These are phyloP conservation scores for Furcula furcula DNA, from an alignment of 2,888 invertebrate genomes.

Conservation along the genomic window DNA sequence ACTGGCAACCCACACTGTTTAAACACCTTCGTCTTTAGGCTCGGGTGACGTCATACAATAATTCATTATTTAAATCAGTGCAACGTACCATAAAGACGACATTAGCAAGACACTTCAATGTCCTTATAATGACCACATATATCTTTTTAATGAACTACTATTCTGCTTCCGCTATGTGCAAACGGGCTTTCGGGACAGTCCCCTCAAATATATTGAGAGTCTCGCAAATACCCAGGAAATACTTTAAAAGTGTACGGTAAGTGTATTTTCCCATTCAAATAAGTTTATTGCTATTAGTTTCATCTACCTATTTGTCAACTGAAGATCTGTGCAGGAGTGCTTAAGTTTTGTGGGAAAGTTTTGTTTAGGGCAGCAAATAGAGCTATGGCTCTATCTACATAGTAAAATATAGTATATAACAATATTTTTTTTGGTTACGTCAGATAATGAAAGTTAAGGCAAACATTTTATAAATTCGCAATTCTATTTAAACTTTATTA, in stretches of 20 bases:
- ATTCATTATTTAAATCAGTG: too few relatives aligned
- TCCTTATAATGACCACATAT: slow-evolving; percentile 70
- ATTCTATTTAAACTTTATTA: too few relatives aligned
- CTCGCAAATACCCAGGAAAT: slow-evolving; percentile 48
- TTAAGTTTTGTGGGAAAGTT: too few relatives aligned
- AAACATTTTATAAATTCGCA: too few relatives aligned
- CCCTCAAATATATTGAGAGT: slow-evolving; percentile 54
- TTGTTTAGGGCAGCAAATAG: too few relatives aligned
- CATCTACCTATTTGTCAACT: not conserved
- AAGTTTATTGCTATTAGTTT: slow-evolving; percentile 14
- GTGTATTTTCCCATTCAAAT: slow-evolving; percentile 55
- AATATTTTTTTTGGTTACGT: too few relatives aligned
- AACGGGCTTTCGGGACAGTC: slow-evolving; percentile 51
- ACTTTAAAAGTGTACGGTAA: slow-evolving; percentile 46
- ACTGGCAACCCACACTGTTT: too few relatives aligned
- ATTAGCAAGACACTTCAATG: slow-evolving; percentile 59
- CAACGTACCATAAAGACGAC: slow-evolving; percentile 36
- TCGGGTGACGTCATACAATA: too few relatives aligned
- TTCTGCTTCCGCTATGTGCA: slow-evolving; percentile 58
- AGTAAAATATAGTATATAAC: too few relatives aligned
- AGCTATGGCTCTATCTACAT: too few relatives aligned
- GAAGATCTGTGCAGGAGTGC: not conserved
- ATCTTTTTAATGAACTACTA: slow-evolving; percentile 76
- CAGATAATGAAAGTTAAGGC: too few relatives aligned
- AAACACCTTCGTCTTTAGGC: too few relatives aligned